phyloP scores from a whole-genome alignment of 2,113 vertebrate species.

The Morone saxatilis region DNA sequence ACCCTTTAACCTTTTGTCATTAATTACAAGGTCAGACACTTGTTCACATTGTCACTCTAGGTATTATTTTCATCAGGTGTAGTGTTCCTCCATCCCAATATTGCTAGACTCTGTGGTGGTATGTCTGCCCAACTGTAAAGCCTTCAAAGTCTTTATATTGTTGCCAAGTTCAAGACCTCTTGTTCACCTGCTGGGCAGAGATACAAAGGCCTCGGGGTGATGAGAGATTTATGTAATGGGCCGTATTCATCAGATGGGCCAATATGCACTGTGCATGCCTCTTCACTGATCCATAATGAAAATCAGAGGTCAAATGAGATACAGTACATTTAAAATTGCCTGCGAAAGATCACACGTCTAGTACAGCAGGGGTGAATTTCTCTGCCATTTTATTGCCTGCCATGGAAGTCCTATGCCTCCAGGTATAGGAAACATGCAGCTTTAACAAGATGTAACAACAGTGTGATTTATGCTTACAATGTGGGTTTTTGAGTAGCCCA shows the following conservation, averaged over 20 bases:
- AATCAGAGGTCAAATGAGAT: constrained; percentile 43
- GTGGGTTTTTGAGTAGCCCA: constrained; percentile 27
- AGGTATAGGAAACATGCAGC: background rate
- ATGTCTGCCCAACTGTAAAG: constrained; percentile 36
- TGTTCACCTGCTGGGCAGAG: constrained; percentile 45
- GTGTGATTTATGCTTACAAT: constrained; percentile 1
- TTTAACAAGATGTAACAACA: background rate
- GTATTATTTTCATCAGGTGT: constrained; percentile 27
- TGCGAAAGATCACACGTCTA: constrained; percentile 16
- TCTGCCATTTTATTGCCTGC: background rate
- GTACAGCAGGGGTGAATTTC: constrained; percentile 4
- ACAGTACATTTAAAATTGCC: constrained; percentile 13
- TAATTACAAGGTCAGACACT: constrained; percentile 11
- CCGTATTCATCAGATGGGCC: constrained; percentile 28
- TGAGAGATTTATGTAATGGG: constrained; percentile 56
- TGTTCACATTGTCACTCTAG: constrained; percentile 14
- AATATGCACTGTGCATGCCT: constrained; percentile 23
- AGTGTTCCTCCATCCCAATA: constrained; percentile 13
- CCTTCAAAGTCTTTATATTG: constrained; percentile 44
- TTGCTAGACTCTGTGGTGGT: constrained; percentile 16
- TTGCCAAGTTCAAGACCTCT: constrained; percentile 53
- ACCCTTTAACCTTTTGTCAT: constrained; percentile 10
- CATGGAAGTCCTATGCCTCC: background rate
- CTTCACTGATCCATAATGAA: constrained; percentile 31
- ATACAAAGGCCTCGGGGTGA: constrained; percentile 47